A percentile compares a stretch with the other conserved stretches of the same genome.
phyloP scores from a whole-genome alignment of 2,888 invertebrate species.

The Gari tellinella region DNA sequence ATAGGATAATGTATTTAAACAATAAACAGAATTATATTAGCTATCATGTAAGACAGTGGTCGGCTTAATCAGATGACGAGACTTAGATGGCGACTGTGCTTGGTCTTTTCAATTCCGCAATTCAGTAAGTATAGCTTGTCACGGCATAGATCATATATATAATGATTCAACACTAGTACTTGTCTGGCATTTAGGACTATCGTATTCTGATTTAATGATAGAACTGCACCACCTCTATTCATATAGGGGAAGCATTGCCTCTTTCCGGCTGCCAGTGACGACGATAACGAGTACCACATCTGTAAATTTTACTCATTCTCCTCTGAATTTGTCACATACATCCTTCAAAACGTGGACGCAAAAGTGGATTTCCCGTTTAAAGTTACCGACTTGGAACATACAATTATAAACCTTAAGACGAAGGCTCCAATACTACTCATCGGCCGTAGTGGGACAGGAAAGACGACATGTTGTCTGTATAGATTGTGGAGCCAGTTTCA shows the following conservation, averaged over 20 bases:
- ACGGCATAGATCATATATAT: no score
- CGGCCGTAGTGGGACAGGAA: slow-evolving; percentile 77
- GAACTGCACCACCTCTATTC: no score
- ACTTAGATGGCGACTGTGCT: no score
- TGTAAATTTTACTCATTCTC: slow-evolving; percentile 77
- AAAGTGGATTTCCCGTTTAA: slow-evolving; percentile 77
- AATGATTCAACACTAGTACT: no score
- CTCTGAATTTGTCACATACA: slow-evolving; percentile 67
- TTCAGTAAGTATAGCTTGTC: no score
- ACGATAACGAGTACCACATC: slow-evolving; percentile 73
- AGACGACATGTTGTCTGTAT: slow-evolving; percentile 68
- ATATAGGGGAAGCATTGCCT: slow-evolving; percentile 38
- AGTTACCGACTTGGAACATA: slow-evolving; percentile 74
- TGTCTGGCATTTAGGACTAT: no score
- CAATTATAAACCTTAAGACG: slow-evolving; percentile 68
- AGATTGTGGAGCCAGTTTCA: slow-evolving; percentile 57
- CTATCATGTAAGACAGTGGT: no score
- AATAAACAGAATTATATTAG: no score
- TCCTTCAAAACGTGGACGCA: slow-evolving; percentile 63
- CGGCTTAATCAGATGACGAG: no score
- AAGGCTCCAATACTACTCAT: slow-evolving; percentile 71
- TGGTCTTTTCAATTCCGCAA: no score
- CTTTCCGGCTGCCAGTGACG: slow-evolving; percentile 71
- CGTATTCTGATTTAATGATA: no score
- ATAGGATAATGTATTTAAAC: no score